These are phyloP conservation scores for Phyllotreta striolata DNA, from an alignment of 2,888 invertebrate genomes.

Conservation along the genomic window DNA sequence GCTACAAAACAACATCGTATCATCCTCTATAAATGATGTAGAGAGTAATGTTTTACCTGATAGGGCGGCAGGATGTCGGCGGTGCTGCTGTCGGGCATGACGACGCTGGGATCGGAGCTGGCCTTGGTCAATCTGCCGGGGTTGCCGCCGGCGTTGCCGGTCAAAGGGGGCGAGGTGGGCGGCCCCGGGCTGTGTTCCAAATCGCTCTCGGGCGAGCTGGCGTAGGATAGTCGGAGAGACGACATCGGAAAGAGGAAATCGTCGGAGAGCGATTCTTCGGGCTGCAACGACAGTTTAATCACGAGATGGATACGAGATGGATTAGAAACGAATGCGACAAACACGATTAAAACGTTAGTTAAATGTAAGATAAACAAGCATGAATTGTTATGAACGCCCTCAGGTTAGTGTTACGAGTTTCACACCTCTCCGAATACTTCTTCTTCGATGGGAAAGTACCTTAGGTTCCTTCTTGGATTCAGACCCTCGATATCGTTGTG, in stretches of 20 bases:
- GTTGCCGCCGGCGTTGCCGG: slow-evolving; percentile 68
- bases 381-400: not conserved
- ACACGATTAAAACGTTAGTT: slow-evolving; percentile 9
- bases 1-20: slow-evolving; percentile 49
- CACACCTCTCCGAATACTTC: slow-evolving; percentile 53
- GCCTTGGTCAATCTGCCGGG: slow-evolving; percentile 71
- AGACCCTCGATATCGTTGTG: slow-evolving; percentile 20
- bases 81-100: slow-evolving; percentile 85
- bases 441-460: slow-evolving; percentile 47
- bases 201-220: slow-evolving; percentile 96
- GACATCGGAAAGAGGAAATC: slow-evolving; percentile 99
- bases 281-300: slow-evolving; percentile 67
- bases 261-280: slow-evolving; percentile 95
- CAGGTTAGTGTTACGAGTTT: slow-evolving; percentile 19
- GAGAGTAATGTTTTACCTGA: slow-evolving; percentile 65
- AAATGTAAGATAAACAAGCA: not conserved
- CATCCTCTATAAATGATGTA: not conserved
- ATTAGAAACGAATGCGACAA: not conserved
- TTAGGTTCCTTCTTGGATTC: slow-evolving; percentile 33
- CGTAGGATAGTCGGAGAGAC: slow-evolving; percentile 91
- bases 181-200: slow-evolving; percentile 85
- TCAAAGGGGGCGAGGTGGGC: slow-evolving; percentile 65
- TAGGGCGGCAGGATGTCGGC: slow-evolving; percentile 85
- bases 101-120: slow-evolving; percentile 94
- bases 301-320: slow-evolving; percentile 28